Base-by-base conservation (phyloP, 2,888 invertebrate species). In the Philereme transversata region DNA sequence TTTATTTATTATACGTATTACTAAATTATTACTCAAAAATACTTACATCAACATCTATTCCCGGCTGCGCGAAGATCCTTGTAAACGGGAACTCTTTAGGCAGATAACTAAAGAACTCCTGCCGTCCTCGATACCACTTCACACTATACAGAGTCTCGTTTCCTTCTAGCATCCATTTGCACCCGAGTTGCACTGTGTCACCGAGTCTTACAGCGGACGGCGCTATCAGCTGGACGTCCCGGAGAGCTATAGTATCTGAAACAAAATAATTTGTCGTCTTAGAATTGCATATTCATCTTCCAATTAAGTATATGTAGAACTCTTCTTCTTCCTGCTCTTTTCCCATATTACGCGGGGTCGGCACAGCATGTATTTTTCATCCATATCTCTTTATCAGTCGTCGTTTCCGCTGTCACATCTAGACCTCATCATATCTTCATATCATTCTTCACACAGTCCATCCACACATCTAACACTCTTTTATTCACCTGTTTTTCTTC, bases 91-190 rank as follows among this genome's bases (percentile, higher is more conserved):
- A 92, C 80, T 96, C 96, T 79, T 96, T 96, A 5, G 96, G 96
- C 71, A 96, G 93, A 78, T 94, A 96, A 78, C 96, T 94, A 92
- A 95, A 97, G 93, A 97, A 96, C 86, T 97, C 96, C 73, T 95
- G 93, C 54, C 93, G 76, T 1, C 96, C 96, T 70, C 96, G 94
- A 89, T 96, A 97, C 97, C 96, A 97, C 86, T 96, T 96, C 65
- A 97, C 95, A 65, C 96, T 95, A 87, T 96, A 97, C 11, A 97
- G 88, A 1, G 94, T 94, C 75, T 96, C 96, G 52, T 91, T 91
- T 22, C 94, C 94, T 79, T 96, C 95, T 58, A 96, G 88, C 67
- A 96, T 94, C 93, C 96, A 96, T 70, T 93, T 93, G 87, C 96
- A 96, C 67, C 94, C 94, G 62, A 96, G 93, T 40, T 94, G 94